Evolutionary conservation across 2,888 invertebrate genomes (phyloP), one percentile per base, ranked within the genome.

Genomic region (Tolmerus cingulatus): DNA sequence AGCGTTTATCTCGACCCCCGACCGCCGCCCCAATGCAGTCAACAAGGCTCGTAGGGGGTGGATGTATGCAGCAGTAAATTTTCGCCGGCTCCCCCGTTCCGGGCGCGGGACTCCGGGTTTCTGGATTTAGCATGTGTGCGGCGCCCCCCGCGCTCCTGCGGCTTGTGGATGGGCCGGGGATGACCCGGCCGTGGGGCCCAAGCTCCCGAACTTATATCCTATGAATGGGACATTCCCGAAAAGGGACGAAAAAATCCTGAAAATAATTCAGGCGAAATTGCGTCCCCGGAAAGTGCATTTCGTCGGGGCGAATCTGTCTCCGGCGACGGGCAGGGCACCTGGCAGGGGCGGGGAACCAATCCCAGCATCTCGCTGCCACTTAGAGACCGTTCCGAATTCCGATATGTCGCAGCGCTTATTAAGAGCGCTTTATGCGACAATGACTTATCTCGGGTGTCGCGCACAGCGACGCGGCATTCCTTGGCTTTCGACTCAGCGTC

Each of bases 21-120:
- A 2, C 4, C 16, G n/a, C 14, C 51, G n/a, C 51, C 51, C 40
- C 79, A 86, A 78, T 86, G 86, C 86, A 86, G 86, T 78, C 86
- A 77, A 85, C 85, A 85, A 74, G 43, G 85, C 85, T 74, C 85
- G 74, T 74, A 85, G 85, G 85, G 85, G 85, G 85, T 85, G 85
- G 85, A 85, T 74, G 46, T 85, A 51, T 85, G 85, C 85, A 51
- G 85, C 46, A 85, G 74, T 74, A 74, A 74, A 74, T 85, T 85
- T 46, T 16, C 43, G 43, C 46, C 43, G 85, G 74, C 46, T 85
- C 30, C 74, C 74, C 27, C 46, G 43, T 74, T 85, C 30, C 55
- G 14, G 30, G 16, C 34, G 5, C 34, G 34, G 34, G 34, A 30
- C 4, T 4, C 34, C 0, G 34, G 5, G 30, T 30, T 1, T 14